phyloP scores from a whole-genome alignment of 2,888 invertebrate species.

The Nysson spinosus region DNA sequence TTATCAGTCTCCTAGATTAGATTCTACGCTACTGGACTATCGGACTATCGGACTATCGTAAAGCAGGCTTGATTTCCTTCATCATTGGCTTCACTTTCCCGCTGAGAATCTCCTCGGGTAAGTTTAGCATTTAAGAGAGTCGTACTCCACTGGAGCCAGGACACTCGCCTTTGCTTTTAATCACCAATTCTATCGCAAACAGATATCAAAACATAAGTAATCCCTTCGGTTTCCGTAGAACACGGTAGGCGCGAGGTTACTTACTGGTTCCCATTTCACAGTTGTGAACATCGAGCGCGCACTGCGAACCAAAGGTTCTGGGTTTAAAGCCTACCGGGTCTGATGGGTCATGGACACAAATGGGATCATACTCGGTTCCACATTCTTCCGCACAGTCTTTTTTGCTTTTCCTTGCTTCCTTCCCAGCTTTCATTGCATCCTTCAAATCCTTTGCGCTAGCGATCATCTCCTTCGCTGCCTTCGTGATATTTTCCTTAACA shows the following conservation, averaged over 20 bases:
- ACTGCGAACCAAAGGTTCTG: slow-evolving; percentile 82
- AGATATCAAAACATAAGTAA: neutral
- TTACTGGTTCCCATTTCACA: slow-evolving; percentile 83
- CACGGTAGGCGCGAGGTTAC: slow-evolving; percentile 57
- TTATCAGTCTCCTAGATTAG: too few relatives aligned
- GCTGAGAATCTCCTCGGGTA: too few relatives aligned
- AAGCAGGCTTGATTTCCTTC: too few relatives aligned
- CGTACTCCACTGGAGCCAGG: slow-evolving; percentile 82
- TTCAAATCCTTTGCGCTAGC: slow-evolving; percentile 67
- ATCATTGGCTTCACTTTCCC: too few relatives aligned
- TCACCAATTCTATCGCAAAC: slow-evolving; percentile 78
- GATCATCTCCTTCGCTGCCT: slow-evolving; percentile 63
- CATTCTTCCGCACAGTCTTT: slow-evolving; percentile 79
- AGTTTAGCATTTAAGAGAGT: slow-evolving; percentile 79
- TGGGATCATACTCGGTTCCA: slow-evolving; percentile 79
- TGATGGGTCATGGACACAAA: slow-evolving; percentile 82
- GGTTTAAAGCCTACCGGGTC: slow-evolving; percentile 77
- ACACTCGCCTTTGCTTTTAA: slow-evolving; percentile 83
- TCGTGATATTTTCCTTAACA: slow-evolving; percentile 60
- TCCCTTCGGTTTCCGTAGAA: neutral
- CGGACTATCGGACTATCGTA: too few relatives aligned
- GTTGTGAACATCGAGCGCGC: slow-evolving; percentile 83
- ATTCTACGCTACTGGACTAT: too few relatives aligned
- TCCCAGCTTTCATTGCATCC: slow-evolving; percentile 78
- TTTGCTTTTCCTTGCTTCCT: slow-evolving; percentile 82